A percentile compares a stretch with the other conserved stretches of the same genome.
Evolutionary conservation across 2,888 invertebrate genomes (phyloP).

Genomic region (Philereme transversata): DNA sequence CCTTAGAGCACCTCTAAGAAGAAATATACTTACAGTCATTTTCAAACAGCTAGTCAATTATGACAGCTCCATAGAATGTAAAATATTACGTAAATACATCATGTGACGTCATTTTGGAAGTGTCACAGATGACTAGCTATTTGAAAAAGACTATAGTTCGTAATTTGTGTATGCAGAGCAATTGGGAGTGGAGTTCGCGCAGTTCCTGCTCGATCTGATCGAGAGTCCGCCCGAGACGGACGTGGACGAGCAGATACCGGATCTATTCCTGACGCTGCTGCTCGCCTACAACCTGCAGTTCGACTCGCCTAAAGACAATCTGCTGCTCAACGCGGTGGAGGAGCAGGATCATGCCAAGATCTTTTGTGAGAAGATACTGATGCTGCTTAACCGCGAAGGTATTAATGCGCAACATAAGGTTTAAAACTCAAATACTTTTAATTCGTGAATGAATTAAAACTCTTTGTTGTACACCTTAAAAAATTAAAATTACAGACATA

Average conservation of each 20-base stretch:
- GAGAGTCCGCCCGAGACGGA: conserved; percentile 92
- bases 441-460: too few species aligned
- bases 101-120: too few species aligned
- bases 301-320: conserved; percentile 82
- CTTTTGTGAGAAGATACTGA: conserved; percentile 94
- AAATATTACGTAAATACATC: too few species aligned
- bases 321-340: conserved; percentile 88
- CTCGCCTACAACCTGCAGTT: conserved; percentile 97
- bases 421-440: too few species aligned
- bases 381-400: conserved; percentile 96
- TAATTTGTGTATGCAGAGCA: conserved; percentile 85
- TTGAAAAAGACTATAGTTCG: too few species aligned
- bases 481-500: too few species aligned
- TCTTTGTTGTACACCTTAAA: too few species aligned
- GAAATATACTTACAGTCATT: too few species aligned
- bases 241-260: conserved; percentile 92
- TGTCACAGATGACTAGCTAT: too few species aligned
- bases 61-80: too few species aligned
- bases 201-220: conserved; percentile 91
- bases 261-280: conserved; percentile 92
- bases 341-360: conserved; percentile 90
- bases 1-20: too few species aligned
- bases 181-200: conserved; percentile 92
- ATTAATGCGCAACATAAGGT: neutral
- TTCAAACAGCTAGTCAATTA: too few species aligned